Conservation (phyloP, 2,797 vertebrate genomes). For the Novumbra hubbsi region DNA sequence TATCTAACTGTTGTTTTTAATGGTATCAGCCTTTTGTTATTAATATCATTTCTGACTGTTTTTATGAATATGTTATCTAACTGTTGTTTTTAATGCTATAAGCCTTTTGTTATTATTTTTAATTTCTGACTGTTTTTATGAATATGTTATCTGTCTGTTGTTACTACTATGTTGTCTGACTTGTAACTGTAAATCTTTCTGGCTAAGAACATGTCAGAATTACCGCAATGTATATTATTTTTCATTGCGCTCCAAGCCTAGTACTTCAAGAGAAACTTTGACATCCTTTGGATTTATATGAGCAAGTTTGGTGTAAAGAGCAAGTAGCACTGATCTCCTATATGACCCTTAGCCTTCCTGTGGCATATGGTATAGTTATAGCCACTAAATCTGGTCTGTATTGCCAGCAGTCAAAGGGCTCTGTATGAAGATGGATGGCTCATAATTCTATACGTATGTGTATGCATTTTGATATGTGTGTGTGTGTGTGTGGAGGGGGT, state of each 20-base stretch:
- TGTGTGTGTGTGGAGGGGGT: neutral
- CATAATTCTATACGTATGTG: conserved; percentile 9
- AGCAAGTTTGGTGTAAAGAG: conserved; percentile 22
- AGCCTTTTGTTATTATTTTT: no score
- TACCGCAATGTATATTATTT: no score
- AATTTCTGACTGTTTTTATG: no score
- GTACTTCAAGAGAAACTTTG: neutral
- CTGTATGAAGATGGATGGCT: conserved; percentile 20
- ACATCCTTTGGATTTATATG: neutral
- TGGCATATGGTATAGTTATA: conserved; percentile 10
- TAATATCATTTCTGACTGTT: no score
- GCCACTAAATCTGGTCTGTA: neutral
- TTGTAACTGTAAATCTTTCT: no score
- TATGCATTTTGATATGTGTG: neutral
- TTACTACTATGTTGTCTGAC: no score
- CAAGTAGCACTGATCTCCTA: conserved; percentile 22
- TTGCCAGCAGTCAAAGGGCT: conserved; percentile 31
- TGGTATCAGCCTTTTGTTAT: no score
- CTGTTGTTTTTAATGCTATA: no score
- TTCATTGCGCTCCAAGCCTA: neutral
- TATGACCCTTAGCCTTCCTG: conserved; percentile 19
- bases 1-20: no score
- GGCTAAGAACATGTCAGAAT: neutral
- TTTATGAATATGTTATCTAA: no score
- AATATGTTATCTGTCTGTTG: no score